Conservation (phyloP, 2,888 invertebrate species). For the Dolichopus griseipennis region DNA sequence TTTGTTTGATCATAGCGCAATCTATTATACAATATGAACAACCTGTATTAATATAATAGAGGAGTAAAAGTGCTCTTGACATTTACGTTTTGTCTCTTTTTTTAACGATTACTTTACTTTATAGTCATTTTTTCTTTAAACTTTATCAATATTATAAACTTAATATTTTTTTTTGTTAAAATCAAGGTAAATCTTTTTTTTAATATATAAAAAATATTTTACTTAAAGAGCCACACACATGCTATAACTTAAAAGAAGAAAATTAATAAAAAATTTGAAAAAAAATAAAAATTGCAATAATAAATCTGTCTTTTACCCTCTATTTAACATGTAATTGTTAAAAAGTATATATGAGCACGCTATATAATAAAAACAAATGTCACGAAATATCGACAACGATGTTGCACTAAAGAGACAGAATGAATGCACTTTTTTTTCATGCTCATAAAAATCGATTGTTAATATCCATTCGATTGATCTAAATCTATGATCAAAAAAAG, state of each 20-base stretch:
- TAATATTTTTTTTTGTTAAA: no score
- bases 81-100: background rate
- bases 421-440: no score
- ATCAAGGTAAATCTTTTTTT: background rate
- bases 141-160: no score
- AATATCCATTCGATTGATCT: no score
- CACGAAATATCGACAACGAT: background rate
- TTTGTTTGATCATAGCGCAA: background rate
- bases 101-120: background rate
- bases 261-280: background rate
- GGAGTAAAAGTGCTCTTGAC: conserved; percentile 1
- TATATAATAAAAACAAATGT: background rate
- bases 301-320: background rate
- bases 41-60: background rate
- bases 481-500: no score
- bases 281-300: conserved; percentile 2
- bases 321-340: background rate
- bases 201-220: background rate
- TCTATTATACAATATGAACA: background rate
- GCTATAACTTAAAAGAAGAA: background rate
- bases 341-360: background rate
- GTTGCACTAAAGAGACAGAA: background rate
- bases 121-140: background rate
- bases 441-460: no score
- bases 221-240: background rate